A percentile compares a stretch with the other conserved stretches of the same genome.
These are phyloP conservation scores for Cerceris rybyensis DNA, from an alignment of 2,888 invertebrate genomes.

Conservation along the genomic window DNA sequence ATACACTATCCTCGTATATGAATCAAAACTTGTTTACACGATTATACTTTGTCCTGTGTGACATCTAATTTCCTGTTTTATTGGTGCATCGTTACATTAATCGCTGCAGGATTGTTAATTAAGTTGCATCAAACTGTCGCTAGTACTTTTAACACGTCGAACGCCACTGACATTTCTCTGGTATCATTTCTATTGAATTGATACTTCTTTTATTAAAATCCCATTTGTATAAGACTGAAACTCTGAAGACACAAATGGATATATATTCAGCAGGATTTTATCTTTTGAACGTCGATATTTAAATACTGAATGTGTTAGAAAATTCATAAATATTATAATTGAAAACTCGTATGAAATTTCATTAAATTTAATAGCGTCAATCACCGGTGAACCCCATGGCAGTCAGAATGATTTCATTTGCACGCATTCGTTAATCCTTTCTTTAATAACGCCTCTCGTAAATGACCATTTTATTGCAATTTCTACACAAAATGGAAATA, in stretches of 20 bases:
- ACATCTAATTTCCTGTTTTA: slow-evolving; percentile 55
- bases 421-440: slow-evolving; percentile 44
- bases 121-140: slow-evolving; percentile 37
- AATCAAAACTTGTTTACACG: slow-evolving; percentile 25
- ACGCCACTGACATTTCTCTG: too few relatives aligned
- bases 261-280: too few relatives aligned
- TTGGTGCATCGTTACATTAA: slow-evolving; percentile 48
- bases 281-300: too few relatives aligned
- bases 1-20: slow-evolving; percentile 32
- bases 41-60: slow-evolving; percentile 19
- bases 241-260: too few relatives aligned
- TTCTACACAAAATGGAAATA: slow-evolving; percentile 13
- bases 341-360: too few relatives aligned
- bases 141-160: slow-evolving; percentile 44
- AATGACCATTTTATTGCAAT: slow-evolving; percentile 12
- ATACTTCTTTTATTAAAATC: too few relatives aligned
- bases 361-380: too few relatives aligned
- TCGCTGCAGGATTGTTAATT: slow-evolving; percentile 56
- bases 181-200: too few relatives aligned
- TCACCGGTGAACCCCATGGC: too few relatives aligned
- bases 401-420: slow-evolving; percentile 39
- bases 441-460: slow-evolving; percentile 32
- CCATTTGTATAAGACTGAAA: too few relatives aligned
- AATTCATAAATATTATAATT: too few relatives aligned
- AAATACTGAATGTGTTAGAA: too few relatives aligned